Base-by-base conservation (phyloP, 2,888 invertebrate genomes). In the Apotomis betuletana region DNA sequence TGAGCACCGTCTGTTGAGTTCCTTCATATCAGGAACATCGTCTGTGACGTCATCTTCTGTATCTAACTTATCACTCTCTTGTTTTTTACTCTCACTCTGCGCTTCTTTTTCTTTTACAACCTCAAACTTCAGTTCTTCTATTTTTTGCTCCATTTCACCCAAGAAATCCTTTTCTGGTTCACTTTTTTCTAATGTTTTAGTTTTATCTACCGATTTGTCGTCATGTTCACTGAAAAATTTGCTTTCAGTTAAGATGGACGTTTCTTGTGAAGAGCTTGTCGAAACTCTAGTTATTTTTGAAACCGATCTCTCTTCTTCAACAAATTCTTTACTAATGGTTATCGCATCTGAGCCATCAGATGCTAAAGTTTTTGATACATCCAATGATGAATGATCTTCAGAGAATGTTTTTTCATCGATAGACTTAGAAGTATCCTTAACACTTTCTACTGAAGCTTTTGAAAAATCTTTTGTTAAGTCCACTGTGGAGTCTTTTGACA, bases 401-500 rank as follows among this genome's bases (percentile, higher is more conserved):
- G 93, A 93, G 76, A 89, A 91, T 1, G 93, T 93, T 74, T 93
- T 93, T 75, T 93, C 93, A 75, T 93, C 93, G 27, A 93, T 86
- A 0, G 93, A 93, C 78, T 87, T 89, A 9, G 92, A 93, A 55
- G 87, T 87, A 81, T 93, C 93, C 76, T 88, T 91, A 2, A 93
- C 91, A 77, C 92, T 92, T 77, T 93, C 93, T 68, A 91, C 85
- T 0, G 93, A 93, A n/a, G 87, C 89, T 77, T 92, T 93, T 1
- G 93, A 91, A 77, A 85, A 90, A 70, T 93, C 92, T 82, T 92
- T 92, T 0, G 88, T 87, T 69, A 93, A 83, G 72, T 93, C 93
- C 49, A 90, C 88, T 1, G 93, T 93, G n/a, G 93, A 93, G 77
- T 93, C 93, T 83, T 93, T 93, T 3, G 93, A 93, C 55, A 93